phyloP scores from a whole-genome alignment of 2,888 invertebrate species.

The Xestobium rufovillosum region DNA sequence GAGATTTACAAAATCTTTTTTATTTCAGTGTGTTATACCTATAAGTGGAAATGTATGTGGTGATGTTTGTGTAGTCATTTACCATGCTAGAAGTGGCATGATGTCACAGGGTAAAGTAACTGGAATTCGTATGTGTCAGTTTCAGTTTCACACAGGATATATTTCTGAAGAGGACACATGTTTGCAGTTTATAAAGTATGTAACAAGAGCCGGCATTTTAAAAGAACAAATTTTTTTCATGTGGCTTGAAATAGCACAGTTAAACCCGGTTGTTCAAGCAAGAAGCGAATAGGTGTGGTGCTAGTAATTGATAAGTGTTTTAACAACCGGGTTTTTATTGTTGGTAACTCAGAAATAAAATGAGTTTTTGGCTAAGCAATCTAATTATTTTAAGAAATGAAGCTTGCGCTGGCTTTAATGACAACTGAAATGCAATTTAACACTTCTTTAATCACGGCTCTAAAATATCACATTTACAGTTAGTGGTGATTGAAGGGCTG shows the following conservation, averaged over 20 bases:
- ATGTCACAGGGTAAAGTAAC: constrained; percentile 60
- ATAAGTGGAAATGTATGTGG: constrained; percentile 74
- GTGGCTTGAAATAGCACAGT: neutral
- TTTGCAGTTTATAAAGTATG: constrained; percentile 61
- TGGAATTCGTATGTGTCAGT: constrained; percentile 77
- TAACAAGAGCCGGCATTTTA: too few species aligned
- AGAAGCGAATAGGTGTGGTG: too few species aligned
- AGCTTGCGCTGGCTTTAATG: too few species aligned
- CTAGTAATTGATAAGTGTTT: too few species aligned
- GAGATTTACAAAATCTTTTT: constrained; percentile 14
- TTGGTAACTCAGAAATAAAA: too few species aligned
- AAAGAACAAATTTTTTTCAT: too few species aligned
- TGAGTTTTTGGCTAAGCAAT: too few species aligned
- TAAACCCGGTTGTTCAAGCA: neutral
- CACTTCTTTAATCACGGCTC: too few species aligned
- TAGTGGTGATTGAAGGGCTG: neutral
- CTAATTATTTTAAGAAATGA: too few species aligned
- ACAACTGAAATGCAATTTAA: too few species aligned
- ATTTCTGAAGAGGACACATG: constrained; percentile 65
- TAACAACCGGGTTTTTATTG: too few species aligned
- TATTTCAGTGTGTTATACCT: constrained; percentile 50
- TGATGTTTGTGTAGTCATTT: constrained; percentile 74
- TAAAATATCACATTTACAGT: neutral
- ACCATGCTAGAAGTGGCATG: constrained; percentile 78
- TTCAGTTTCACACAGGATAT: constrained; percentile 87